phyloP scores from a whole-genome alignment of 1,140 invertebrate genomes.

The Ptiloglossa arizonensis region DNA sequence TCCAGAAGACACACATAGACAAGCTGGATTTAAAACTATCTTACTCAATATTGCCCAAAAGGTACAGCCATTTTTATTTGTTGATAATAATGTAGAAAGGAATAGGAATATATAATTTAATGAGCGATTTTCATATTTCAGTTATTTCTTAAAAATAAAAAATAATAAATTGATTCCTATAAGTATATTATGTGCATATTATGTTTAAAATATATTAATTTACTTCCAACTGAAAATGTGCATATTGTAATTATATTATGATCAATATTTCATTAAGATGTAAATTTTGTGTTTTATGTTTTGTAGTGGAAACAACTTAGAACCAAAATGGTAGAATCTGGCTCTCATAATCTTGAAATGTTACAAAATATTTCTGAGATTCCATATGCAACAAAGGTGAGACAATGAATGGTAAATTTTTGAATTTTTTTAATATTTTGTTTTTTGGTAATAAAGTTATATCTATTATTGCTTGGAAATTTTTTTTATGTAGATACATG shows the following conservation, averaged over 20 bases:
- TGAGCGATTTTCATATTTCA: no score
- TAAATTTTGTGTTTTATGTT: constrained; percentile 28
- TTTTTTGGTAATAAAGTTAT: background rate
- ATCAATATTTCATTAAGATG: no score
- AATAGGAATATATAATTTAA: background rate
- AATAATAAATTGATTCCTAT: background rate
- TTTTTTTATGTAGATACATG: constrained; percentile 59
- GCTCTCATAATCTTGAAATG: constrained; percentile 84
- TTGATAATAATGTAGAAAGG: background rate
- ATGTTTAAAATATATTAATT: background rate
- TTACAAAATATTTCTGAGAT: constrained; percentile 75
- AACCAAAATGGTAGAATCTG: constrained; percentile 84
- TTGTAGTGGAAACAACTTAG: constrained; percentile 88
- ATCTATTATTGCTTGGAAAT: constrained; percentile 10
- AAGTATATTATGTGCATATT: background rate
- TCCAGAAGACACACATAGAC: constrained; percentile 88
- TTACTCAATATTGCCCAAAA: constrained; percentile 86
- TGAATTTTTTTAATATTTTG: constrained; percentile 22
- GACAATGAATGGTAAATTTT: constrained; percentile 16
- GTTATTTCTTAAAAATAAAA: no score
- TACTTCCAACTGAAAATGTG: background rate
- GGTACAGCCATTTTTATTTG: constrained; percentile 64
- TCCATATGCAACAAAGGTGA: constrained; percentile 52
- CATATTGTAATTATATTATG: no score
- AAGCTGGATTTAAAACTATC: constrained; percentile 91